Evolutionary conservation across 2,797 vertebrate genomes (phyloP), one percentile per base, ranked within the genome.

Genomic region (Cyclura pinguis): DNA sequence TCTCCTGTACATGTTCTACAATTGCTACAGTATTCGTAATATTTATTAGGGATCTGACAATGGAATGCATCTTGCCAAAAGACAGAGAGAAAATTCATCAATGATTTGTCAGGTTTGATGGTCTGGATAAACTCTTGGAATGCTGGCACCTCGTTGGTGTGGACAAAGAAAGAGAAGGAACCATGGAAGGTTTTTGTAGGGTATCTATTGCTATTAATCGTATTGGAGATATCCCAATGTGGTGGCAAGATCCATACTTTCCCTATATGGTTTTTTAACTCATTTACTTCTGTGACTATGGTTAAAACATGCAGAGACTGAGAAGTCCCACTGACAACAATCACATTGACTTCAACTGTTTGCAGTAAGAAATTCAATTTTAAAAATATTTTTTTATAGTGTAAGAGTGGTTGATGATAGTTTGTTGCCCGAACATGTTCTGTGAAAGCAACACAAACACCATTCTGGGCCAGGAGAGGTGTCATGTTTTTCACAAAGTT

Each of bases 51-150:
- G 27, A 81, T 13, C 22, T 2, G 42, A 35, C 87, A 88, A 8
- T 38, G 4, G n/a, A 88, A 88, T 57, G 50, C 64, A 73, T 42
- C n/a, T 59, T 88, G 8, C 87, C 87, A 88, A 67, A 88, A 88
- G 13, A 59, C 78, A 59, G 42, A 73, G 27, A 73, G 52, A 52
- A 88, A 88, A 42, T 18, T 50, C 62, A 88, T 81, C 62, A 88
- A 13, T 80, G 32, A 2, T 14, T 29, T 50, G 12, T 73, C n/a
- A 4, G 67, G 47, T 20, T 52, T 55, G 20, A 88, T 38, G 6
- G 12, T 81, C n/a, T 72, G 29, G 8, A 88, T 50, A 57, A 88
- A 88, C 1, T 82, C 64, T 9, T 72, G 14, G 64, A 88, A 88
- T 42, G 29, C 18, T 3, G 64, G 78, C 1, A 72, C 24, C 6